Percentiles rank a stretch among this genome's conserved stretches.
phyloP scores from a whole-genome alignment of 2,113 vertebrate genomes.

The Athene cunicularia region DNA sequence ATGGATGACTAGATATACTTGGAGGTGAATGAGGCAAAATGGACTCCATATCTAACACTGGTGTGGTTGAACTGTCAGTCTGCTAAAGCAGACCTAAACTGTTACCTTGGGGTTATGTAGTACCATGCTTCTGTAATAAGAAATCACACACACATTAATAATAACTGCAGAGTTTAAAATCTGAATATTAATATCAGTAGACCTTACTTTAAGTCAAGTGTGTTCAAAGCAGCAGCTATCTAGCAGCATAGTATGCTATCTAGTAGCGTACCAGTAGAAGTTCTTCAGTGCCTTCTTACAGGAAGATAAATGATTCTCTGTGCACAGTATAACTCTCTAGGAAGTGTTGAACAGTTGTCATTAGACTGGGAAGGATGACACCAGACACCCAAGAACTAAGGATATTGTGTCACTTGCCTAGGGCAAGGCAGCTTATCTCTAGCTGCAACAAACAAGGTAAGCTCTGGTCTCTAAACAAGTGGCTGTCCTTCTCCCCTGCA shows the following conservation, averaged over 20 bases:
- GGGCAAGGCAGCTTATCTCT: neutral
- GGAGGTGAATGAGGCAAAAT: neutral
- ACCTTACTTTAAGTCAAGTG: neutral
- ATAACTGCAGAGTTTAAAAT: neutral
- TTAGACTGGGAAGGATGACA: fast-evolving
- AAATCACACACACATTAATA: neutral
- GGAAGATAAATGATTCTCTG: neutral
- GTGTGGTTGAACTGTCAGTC: neutral
- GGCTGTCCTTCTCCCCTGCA: slow-evolving; percentile 50
- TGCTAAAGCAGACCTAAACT: neutral
- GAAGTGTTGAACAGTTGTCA: neutral
- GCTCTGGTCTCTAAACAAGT: neutral
- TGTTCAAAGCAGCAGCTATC: neutral
- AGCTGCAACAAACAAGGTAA: neutral
- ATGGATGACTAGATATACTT: neutral
- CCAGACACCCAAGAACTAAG: neutral
- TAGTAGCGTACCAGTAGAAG: neutral
- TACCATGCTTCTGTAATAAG: neutral
- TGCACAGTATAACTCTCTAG: neutral
- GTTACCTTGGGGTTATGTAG: neutral
- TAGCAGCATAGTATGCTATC: neutral
- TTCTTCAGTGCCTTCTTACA: neutral
- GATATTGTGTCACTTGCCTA: neutral
- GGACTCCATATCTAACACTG: neutral
- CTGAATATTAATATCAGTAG: neutral